phyloP scores from a whole-genome alignment of 2,113 vertebrate genomes.

The Psephotus haematonotus region DNA sequence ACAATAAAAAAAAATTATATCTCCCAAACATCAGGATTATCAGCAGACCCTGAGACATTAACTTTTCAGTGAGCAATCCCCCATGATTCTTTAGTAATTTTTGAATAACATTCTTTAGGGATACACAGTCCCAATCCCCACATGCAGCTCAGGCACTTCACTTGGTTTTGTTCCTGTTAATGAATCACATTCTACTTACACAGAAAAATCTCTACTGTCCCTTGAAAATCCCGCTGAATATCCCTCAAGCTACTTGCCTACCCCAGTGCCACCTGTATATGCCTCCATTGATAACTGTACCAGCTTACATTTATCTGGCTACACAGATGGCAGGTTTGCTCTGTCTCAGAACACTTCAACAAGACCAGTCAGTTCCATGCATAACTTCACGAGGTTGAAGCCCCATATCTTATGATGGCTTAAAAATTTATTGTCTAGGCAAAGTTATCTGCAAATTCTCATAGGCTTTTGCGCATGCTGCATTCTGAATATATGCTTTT shows the following conservation, averaged over 20 bases:
- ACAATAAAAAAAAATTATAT: neutral
- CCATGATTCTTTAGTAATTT: neutral
- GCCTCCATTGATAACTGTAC: neutral
- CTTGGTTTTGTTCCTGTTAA: neutral
- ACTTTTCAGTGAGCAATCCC: neutral
- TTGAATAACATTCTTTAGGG: neutral
- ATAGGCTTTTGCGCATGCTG: neutral
- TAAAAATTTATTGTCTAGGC: neutral
- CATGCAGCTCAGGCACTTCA: fast-evolving
- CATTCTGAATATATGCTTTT: too few relatives aligned
- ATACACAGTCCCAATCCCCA: neutral
- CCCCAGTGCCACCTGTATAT: neutral
- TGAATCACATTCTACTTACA: neutral
- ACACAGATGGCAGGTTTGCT: neutral
- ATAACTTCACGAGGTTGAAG: neutral
- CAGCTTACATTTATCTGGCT: neutral
- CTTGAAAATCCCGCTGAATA: neutral
- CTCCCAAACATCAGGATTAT: neutral
- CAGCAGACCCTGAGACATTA: neutral
- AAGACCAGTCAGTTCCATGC: neutral
- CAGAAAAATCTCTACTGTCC: neutral
- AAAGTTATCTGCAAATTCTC: neutral
- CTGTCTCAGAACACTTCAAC: neutral
- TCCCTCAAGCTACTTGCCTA: neutral
- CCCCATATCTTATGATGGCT: neutral